Evolutionary conservation across 2,113 vertebrate species (phyloP).

Genomic region (Takifugu bimaculatus): DNA sequence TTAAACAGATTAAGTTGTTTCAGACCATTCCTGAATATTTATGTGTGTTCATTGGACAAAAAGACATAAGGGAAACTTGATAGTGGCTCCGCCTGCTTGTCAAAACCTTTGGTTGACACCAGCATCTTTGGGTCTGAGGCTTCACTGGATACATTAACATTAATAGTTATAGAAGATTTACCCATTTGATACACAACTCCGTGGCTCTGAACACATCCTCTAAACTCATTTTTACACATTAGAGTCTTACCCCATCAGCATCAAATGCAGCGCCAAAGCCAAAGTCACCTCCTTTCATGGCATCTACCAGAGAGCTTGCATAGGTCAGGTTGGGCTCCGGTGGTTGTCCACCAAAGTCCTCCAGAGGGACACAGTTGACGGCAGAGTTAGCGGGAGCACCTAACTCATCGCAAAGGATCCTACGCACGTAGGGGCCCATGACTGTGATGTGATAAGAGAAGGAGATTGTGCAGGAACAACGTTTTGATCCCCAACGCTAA

Average conservation of each 20-base stretch:
- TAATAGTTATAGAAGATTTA: no score
- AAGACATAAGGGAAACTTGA: no score
- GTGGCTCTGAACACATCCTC: no score
- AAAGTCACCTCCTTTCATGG: constrained; percentile 96
- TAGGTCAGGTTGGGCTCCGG: constrained; percentile 93
- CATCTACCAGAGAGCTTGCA: constrained; percentile 87
- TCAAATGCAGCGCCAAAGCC: constrained; percentile 97
- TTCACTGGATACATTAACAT: no score
- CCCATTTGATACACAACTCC: no score
- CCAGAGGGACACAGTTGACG: constrained; percentile 91
- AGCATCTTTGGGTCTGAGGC: no score
- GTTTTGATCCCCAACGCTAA: background rate
- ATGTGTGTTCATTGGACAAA: no score
- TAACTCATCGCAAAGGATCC: constrained; percentile 93
- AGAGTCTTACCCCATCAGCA: constrained; percentile 87
- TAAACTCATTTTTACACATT: background rate
- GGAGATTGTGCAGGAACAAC: background rate
- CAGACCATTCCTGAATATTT: no score
- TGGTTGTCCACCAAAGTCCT: constrained; percentile 93
- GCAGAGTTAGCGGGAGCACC: constrained; percentile 97
- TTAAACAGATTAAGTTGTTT: no score
- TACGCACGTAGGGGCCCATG: constrained; percentile 96
- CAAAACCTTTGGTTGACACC: no score
- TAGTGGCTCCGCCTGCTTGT: no score
- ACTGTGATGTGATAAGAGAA: constrained; percentile 69